Conservation (phyloP, 2,888 invertebrate species). For the Brachyptera risi region DNA sequence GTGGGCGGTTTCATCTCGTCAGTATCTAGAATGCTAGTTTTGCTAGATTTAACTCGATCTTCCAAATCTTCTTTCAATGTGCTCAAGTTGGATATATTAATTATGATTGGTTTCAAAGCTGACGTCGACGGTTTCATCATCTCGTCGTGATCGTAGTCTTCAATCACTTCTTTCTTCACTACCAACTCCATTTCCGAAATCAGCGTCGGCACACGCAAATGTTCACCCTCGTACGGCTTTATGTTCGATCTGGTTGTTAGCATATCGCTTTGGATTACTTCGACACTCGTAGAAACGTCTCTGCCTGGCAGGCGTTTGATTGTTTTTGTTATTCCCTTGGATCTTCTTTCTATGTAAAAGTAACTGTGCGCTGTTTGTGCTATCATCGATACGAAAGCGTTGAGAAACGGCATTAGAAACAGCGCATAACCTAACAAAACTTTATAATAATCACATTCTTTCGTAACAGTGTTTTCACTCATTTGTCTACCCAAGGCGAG, state of each 20-base stretch:
- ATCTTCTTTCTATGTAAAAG: slow-evolving; percentile 7
- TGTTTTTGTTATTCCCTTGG: not conserved
- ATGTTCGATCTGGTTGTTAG: too few relatives aligned
- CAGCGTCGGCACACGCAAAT: slow-evolving; percentile 4
- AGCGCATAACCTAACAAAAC: slow-evolving; percentile 40
- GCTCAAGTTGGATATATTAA: too few relatives aligned
- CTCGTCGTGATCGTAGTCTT: not conserved
- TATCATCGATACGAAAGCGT: slow-evolving; percentile 42
- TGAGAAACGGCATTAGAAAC: slow-evolving; percentile 41
- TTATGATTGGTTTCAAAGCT: too few relatives aligned
- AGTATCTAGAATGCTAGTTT: too few relatives aligned
- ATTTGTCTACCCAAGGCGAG: not conserved
- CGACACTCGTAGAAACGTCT: not conserved
- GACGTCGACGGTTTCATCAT: not conserved
- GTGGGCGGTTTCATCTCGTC: too few relatives aligned
- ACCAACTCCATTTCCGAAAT: slow-evolving; percentile 6
- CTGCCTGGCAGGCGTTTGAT: not conserved
- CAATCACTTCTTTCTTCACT: not conserved
- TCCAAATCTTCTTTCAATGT: too few relatives aligned
- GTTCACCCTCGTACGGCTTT: not conserved
- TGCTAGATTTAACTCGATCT: too few relatives aligned
- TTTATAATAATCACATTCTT: slow-evolving; percentile 36
- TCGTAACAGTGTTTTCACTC: not conserved
- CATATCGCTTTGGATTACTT: not conserved
- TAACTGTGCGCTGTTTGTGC: slow-evolving; percentile 37